These are phyloP conservation scores for Sitta carolinensis DNA, from an alignment of 2,797 vertebrate genomes.

Conservation along the genomic window DNA sequence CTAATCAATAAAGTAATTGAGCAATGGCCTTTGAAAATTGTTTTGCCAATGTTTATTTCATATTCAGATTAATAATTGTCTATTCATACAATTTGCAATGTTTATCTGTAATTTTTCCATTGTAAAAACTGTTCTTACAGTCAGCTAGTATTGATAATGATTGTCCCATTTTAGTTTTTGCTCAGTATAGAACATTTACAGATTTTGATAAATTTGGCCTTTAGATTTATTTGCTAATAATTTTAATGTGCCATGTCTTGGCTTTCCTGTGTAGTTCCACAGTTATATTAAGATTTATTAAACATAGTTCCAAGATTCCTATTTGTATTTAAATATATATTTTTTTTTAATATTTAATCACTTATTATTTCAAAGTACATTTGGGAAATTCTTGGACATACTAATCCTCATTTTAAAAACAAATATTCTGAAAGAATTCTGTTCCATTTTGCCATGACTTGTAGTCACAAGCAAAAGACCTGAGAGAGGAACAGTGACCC, in stretches of 20 bases:
- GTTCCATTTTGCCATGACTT: background rate
- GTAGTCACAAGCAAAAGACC: background rate
- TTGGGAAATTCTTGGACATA: background rate
- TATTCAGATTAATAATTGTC: background rate
- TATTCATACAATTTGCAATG: background rate
- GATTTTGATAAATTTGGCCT: conserved; percentile 54
- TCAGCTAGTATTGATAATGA: conserved; percentile 17
- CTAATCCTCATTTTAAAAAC: background rate
- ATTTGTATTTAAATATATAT: background rate
- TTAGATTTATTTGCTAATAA: conserved; percentile 39
- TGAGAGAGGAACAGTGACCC: background rate
- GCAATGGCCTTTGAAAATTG: background rate
- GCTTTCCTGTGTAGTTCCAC: background rate
- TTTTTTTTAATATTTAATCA: background rate
- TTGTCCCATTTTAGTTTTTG: conserved; percentile 17
- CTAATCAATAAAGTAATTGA: conserved; percentile 9
- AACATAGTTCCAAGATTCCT: background rate
- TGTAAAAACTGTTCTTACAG: conserved; percentile 18
- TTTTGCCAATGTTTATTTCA: conserved; percentile 6
- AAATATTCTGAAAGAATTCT: background rate
- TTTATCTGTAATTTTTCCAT: conserved; percentile 33
- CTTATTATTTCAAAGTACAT: background rate
- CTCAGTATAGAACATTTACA: conserved; percentile 3
- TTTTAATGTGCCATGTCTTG: background rate
- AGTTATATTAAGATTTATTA: background rate